These are phyloP conservation scores for Cydia fagiglandana DNA, from an alignment of 1,140 invertebrate genomes.

Conservation along the genomic window DNA sequence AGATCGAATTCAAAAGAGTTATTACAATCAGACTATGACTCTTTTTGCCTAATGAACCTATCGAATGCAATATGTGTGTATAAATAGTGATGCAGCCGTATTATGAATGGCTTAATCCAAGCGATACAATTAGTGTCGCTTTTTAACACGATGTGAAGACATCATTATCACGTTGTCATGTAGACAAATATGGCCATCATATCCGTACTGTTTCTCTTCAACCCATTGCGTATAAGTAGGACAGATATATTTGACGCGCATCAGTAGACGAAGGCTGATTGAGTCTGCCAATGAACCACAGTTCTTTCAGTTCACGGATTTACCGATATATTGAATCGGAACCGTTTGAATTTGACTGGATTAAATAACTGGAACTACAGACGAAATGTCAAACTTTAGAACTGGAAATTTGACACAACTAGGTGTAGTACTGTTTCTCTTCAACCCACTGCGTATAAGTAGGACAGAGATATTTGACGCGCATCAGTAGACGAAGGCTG, in stretches of 20 bases:
- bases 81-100: no score
- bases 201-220: not conserved
- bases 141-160: no score
- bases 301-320: not conserved
- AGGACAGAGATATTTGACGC: conserved; percentile 10
- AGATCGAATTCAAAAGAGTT: no score
- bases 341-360: not conserved
- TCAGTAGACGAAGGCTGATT: not conserved
- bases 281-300: not conserved
- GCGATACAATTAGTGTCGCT: no score
- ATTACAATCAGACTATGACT: no score
- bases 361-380: not conserved
- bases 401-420: no score
- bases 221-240: not conserved
- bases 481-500: not conserved
- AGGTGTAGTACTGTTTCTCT: not conserved
- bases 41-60: no score
- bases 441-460: conserved; percentile 3
- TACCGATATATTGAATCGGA: not conserved
- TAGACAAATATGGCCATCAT: no score
- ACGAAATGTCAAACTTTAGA: no score
- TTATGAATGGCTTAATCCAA: no score
- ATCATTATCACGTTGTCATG: no score
- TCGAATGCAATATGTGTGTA: no score
- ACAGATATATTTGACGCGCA: conserved; percentile 3